phyloP scores from a whole-genome alignment of 2,113 vertebrate genomes.

The Ceyx cyanopectus region DNA sequence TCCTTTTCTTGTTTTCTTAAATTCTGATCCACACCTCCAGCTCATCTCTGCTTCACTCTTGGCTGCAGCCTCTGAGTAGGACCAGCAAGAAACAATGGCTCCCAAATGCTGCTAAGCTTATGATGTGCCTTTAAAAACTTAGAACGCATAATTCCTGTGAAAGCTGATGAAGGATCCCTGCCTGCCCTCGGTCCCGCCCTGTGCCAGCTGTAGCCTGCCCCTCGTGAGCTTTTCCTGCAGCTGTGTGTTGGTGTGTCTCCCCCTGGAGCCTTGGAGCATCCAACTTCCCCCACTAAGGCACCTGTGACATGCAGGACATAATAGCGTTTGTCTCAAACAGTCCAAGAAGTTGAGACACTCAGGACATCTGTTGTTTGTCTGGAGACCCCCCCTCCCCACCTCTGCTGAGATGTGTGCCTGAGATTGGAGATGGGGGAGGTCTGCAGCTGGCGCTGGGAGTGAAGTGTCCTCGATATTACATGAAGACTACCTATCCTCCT shows the following conservation, averaged over 20 bases:
- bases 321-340: too few species aligned
- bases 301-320: not conserved
- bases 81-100: slow-evolving; percentile 44
- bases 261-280: not conserved
- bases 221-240: slow-evolving; percentile 15
- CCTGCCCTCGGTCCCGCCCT: slow-evolving; percentile 16
- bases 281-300: not conserved
- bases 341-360: too few species aligned
- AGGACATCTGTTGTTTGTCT: too few species aligned
- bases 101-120: slow-evolving; percentile 68
- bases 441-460: too few species aligned
- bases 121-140: slow-evolving; percentile 63
- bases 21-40: not conserved
- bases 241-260: slow-evolving; percentile 38
- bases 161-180: slow-evolving; percentile 51
- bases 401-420: too few species aligned
- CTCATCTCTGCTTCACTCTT: slow-evolving; percentile 47
- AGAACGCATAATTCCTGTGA: slow-evolving; percentile 24
- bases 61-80: slow-evolving; percentile 50
- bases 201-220: slow-evolving; percentile 41
- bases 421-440: too few species aligned
- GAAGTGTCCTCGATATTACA: too few species aligned
- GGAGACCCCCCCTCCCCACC: too few species aligned
- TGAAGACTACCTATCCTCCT: too few species aligned
- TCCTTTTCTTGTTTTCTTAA: slow-evolving; percentile 3